Base-by-base conservation (phyloP, 2,113 vertebrate species). In the Parotia lawesii region DNA sequence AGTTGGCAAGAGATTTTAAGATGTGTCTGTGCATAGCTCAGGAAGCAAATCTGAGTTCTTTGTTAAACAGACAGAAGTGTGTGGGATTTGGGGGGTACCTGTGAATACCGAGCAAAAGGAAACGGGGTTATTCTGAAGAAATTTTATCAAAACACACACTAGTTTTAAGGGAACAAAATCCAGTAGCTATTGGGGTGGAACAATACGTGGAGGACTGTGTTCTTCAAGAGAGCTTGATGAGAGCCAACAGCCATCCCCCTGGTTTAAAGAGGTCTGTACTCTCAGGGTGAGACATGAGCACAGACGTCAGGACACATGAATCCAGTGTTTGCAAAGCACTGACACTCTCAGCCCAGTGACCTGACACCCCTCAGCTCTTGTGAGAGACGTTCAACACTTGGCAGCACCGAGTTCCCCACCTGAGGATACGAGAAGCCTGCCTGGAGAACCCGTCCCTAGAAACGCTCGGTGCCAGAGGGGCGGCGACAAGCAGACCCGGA, bases 231-330 rank as follows among this genome's bases (percentile, higher is more conserved):
- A 70, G 25, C 12, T 64, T 3, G 3, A 2, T 13, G 47, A 44
- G 23, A 66, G 35, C n/a, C 45, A 89, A 22, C 24, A 71, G 42
- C 78, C 44, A 54, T 12, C 8, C 45, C 51, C 6, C 38, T n/a
- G 0, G 0, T 58, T 38, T 22, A 50, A 84, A 58, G 7, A 50
- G 58, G 27, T n/a, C 5, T 5, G 11, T 25, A 27, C 45, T 77
- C 48, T 40, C 35, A 45, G 15, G 31, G 38, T 47, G n/a, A 45
- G 33, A 20, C 48, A 35, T 2, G 16, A 64, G 11, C 21, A 11
- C 11, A 44, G 24, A 22, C 1, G 0, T 37, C 42, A 77, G n/a
- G 42, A 66, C 37, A 57, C 5, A 11, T 0, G 8, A 75, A 45
- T 20, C 16, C 71, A 25, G 29, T 3, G 24, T 62, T 51, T 90